These are phyloP conservation scores for Coilia nasus DNA, from an alignment of 2,797 vertebrate genomes.

Conservation along the genomic window DNA sequence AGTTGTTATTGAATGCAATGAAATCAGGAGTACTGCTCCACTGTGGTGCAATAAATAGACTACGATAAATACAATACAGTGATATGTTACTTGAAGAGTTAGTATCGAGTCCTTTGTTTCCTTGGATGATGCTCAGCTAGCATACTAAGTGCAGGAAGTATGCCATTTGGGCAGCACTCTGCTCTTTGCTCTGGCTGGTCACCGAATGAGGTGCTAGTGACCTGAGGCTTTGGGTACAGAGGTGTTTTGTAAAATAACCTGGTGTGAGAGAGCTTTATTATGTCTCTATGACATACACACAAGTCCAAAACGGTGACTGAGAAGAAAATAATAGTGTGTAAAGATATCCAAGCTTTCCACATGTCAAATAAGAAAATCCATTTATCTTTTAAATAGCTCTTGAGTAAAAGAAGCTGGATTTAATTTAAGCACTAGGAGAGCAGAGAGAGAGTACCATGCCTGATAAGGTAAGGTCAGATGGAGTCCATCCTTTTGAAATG, in stretches of 20 bases:
- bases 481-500: neutral
- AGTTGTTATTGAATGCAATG: no score
- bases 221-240: neutral
- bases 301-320: neutral
- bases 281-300: neutral
- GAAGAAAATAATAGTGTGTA: neutral
- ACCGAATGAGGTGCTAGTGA: neutral
- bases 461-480: neutral
- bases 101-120: no score
- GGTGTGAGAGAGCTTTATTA: neutral
- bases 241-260: neutral
- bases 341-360: neutral
- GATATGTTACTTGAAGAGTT: no score
- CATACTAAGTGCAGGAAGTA: neutral
- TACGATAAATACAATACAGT: no score
- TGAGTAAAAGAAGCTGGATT: neutral
- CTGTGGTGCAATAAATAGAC: no score
- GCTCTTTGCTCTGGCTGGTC: neutral
- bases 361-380: neutral
- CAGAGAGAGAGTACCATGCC: no score
- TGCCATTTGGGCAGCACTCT: neutral
- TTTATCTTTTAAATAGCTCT: neutral
- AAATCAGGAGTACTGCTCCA: no score
- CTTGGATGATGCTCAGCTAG: no score
- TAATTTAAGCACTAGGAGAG: no score